Base-by-base conservation (phyloP, 2,797 vertebrate genomes). In the Thamnophis elegans region DNA sequence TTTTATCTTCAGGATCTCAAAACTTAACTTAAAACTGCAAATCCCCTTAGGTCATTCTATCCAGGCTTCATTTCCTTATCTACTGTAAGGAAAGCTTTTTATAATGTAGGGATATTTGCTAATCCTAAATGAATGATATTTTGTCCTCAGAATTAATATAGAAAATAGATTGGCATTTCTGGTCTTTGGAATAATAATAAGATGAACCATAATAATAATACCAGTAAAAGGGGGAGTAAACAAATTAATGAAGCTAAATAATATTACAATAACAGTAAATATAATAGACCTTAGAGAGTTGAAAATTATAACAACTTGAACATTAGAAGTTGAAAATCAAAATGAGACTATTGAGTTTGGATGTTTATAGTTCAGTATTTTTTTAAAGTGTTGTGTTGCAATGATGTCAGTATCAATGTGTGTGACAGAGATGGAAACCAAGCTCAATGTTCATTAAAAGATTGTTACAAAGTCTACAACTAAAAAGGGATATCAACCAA, bases 91-190 rank as follows among this genome's bases (percentile, higher is more conserved):
- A 86, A 90, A 92, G 36, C 55, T 82, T 73, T 73, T 73, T 7
- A 18, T 73, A 73, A 73, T 18, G 14, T 36, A 73, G 16, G 65
- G 14, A 73, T 92, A 94, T 94, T 96, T 96, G 51, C 65, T 93
- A 95, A 20, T 54, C 54, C 25, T 73, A 85, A 93, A 94, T 88
- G 56, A 92, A 94, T 93, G 88, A 0, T 25, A 26, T 5, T 94
- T 88, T 87, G 78, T 16, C 25, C 89, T 94, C 59, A 92, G 91
- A 47, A 95, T 36, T 89, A 60, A 87, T 60, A 58, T 3, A 14
- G 28, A 22, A 36, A 87, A 6, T 68, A 60, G 92, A 82, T 93
- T 95, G 59, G 47, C n/a, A 47, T 92, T 92, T 93, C 2, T 93
- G 32, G 0, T 0, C 2, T 5, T 6, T 7, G 59, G 25, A 62